Base-by-base conservation (phyloP, 1,140 invertebrate genomes). In the Dendroctonus valens region DNA sequence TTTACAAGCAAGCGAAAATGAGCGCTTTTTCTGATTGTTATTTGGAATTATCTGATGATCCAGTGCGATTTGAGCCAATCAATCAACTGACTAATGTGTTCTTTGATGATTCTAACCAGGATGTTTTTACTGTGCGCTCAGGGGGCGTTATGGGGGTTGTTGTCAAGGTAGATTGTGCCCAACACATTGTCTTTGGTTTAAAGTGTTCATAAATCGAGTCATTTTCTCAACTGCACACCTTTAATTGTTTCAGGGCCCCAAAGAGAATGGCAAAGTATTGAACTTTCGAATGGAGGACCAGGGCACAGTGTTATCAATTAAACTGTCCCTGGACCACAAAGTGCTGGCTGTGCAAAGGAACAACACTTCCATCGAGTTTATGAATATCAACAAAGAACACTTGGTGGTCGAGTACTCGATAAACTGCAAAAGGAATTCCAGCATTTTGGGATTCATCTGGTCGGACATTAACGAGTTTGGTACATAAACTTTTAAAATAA, bases 71-170 rank as follows among this genome's bases (percentile, higher is more conserved):
- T 81, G 93, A 97, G 78, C 88, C 94, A 5, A 91, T 93, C 12
- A 95, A 91, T 77, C 90, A 91, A 77, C 82, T 93, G 7, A 96
- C 92, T 5, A 94, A 94, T 85, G 94, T 98, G 8, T 98, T 97
- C 81, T 98, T 95, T 76, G 96, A 98, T 81, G 93, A 97, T 78
- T 90, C 91, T 7, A 97, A 96, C 80, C 90, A 91, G 74, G 94
- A 98, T 85, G 93, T 97, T 12, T 96, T 97, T 82, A 90, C 92
- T 50, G 93, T 97, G 2, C 84, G 93, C 58, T 95, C 93, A 9
- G 90, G 92, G 9, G 94, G 94, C 38, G 90, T 94, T 14, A 94
- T 92, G 51, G 94, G 94, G 39, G 93, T 97, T 11, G 88, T 93
- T 40, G 94, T 97, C 0, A 95, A 57, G 41, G 60, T 63, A 54